These are phyloP conservation scores for Poecilia velifera DNA, from an alignment of 2,797 vertebrate genomes.

Conservation along the genomic window DNA sequence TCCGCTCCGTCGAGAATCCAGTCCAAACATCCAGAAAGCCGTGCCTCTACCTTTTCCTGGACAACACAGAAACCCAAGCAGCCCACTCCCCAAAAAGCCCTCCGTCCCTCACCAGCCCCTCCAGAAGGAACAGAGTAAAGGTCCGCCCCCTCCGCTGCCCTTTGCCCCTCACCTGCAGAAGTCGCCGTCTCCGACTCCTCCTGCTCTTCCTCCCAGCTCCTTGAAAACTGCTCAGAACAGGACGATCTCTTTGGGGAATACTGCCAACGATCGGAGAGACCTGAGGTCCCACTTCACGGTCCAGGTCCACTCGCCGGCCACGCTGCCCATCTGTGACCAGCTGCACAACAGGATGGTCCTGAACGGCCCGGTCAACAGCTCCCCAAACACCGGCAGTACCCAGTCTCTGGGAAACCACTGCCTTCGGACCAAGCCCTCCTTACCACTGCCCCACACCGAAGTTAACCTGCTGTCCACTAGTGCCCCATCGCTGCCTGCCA, in stretches of 20 bases:
- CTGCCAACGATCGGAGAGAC: constrained; percentile 19
- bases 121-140: constrained; percentile 61
- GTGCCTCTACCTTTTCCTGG: constrained; percentile 57
- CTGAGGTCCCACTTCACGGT: not conserved
- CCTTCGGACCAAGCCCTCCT: constrained; percentile 17
- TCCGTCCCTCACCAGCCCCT: constrained; percentile 30
- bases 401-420: constrained; percentile 62
- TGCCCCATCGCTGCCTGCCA: constrained; percentile 6
- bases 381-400: constrained; percentile 32
- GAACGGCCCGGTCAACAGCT: constrained; percentile 41
- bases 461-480: not conserved
- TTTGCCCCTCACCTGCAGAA: constrained; percentile 60
- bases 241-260: constrained; percentile 8
- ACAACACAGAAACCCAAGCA: constrained; percentile 33
- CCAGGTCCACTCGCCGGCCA: constrained; percentile 22
- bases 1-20: constrained; percentile 56
- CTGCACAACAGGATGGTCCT: constrained; percentile 65
- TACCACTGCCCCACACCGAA: not conserved
- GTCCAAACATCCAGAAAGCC: constrained; percentile 40
- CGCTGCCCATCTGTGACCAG: constrained; percentile 75
- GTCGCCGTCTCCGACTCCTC: not conserved
- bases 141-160: constrained; percentile 61
- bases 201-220: constrained; percentile 26
- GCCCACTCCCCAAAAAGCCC: constrained; percentile 50
- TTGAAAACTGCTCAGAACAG: constrained; percentile 27